Evolutionary conservation across 2,888 invertebrate species (phyloP), one percentile per base, ranked within the genome.

Genomic region (Agapetus fuscipes): DNA sequence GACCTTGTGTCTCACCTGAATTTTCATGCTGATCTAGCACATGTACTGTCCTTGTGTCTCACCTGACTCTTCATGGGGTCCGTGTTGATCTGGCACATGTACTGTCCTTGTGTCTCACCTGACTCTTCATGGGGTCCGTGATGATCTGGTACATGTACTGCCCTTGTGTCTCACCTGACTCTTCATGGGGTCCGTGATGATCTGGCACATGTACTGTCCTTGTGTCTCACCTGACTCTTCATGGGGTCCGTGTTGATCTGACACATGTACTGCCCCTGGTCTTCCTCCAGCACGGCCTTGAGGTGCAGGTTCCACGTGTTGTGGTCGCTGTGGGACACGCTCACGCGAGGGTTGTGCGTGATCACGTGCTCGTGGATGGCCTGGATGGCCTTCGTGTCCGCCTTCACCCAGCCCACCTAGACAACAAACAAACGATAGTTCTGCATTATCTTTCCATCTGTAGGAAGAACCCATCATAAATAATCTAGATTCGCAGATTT

Each of bases 61-160:
- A 91, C 86, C 80, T 90, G 91, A 61, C 86, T 87, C 64, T 86
- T 85, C 91, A 91, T 91, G 0, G 91, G 93, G 64, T 89, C 87
- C 13, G 91, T 91, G 68, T 93, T 93, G 55, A 93, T 81, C 67
- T 93, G 91, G 63, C 91, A 93, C 89, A 90, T 90, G 66, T 91
- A 91, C 52, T 82, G 78, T 20, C 93, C 93, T 33, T 81, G 76
- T 62, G 93, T 93, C 56, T 89, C 88, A n/a, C n/a, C n/a, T n/a
- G n/a, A n/a, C n/a, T n/a, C n/a, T n/a, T n/a, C n/a, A n/a, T n/a
- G n/a, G n/a, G n/a, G n/a, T n/a, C n/a, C n/a, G n/a, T n/a, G n/a
- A n/a, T n/a, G n/a, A n/a, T n/a, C n/a, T n/a, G n/a, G n/a, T n/a
- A n/a, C n/a, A n/a, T n/a, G n/a, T n/a, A n/a, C n/a, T n/a, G n/a